Conservation (phyloP, 35 echinoderm and acorn worm genomes). For the Ptychodera flava region DNA sequence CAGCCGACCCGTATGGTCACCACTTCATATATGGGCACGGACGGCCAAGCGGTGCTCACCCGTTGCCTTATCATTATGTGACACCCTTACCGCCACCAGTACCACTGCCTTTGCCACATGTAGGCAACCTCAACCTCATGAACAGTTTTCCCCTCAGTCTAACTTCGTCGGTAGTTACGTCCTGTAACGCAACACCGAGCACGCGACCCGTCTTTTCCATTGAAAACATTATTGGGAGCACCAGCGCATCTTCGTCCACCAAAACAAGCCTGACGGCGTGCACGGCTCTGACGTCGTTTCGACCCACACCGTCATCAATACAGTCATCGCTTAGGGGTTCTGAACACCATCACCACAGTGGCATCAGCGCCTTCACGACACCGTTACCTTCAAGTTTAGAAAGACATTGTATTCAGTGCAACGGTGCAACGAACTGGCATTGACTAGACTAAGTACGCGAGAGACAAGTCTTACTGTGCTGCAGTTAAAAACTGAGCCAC, state of each 20-base stretch:
- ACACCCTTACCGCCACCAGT: constrained; percentile 86
- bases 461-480: too few relatives aligned
- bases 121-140: background rate
- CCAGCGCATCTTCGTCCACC: background rate
- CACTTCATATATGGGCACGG: constrained; percentile 34
- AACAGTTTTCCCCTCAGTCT: background rate
- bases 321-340: background rate
- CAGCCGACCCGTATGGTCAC: constrained; percentile 41
- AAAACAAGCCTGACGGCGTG: background rate
- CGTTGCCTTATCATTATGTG: constrained; percentile 87
- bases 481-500: too few relatives aligned
- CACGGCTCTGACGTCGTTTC: background rate
- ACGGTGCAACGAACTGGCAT: background rate
- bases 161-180: constrained; percentile 1
- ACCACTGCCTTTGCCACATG: constrained; percentile 63
- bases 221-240: constrained; percentile 15
- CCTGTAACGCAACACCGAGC: background rate
- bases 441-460: background rate
- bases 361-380: background rate
- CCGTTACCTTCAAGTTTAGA: constrained; percentile 11
- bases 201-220: constrained; percentile 17
- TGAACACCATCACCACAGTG: background rate
- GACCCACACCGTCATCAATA: background rate
- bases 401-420: constrained; percentile 19
- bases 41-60: constrained; percentile 39